Evolutionary conservation across 2,888 invertebrate species (phyloP), one percentile per base, ranked within the genome.

Genomic region (Rhaphigaster nebulosa): DNA sequence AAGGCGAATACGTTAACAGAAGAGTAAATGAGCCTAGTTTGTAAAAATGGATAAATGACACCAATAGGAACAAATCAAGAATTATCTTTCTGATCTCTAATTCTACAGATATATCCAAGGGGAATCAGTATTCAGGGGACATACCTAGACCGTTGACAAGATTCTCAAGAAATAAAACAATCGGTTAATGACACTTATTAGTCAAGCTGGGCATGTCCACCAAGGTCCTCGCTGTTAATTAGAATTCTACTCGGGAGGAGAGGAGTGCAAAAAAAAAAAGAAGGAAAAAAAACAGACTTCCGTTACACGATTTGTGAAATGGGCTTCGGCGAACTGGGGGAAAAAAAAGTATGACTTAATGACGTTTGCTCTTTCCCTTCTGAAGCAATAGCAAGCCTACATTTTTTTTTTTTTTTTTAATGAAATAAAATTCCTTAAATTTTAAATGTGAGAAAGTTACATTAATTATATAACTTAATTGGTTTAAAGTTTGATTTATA

Each of bases 291-390:
- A 65, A 65, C 1, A 80, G 26, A 45, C 80, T 80, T 80, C 80
- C 80, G 80, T 80, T 80, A 80, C 41, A 41, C 41, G 41, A 80
- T 80, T 80, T 80, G 80, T 80, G 80, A 80, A 80, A 80, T 45
- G 26, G 41, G 41, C 38, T 80, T 41, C 80, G 38, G 80, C 38
- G 26, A 80, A 80, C 80, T 23, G 80, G 45, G 10, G 41, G 26
- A 10, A 80, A 80, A 80, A 80, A 80, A 80, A 65, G 29, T 65
- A 29, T 34, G 65, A 15, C 29, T 26, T 80, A 80, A 41, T 80
- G 80, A 41, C 80, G 41, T 80, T 29, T 65, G 65, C 29, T 29
- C 65, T 29, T 65, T 29, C 12, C 65, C 56, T 26, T 18, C 10
- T 65, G 29, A 65, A 60, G 60, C 1, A 15, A 65, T 29, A 29